Conservation (phyloP, 2,797 vertebrate genomes). For the Psittacula echo region DNA sequence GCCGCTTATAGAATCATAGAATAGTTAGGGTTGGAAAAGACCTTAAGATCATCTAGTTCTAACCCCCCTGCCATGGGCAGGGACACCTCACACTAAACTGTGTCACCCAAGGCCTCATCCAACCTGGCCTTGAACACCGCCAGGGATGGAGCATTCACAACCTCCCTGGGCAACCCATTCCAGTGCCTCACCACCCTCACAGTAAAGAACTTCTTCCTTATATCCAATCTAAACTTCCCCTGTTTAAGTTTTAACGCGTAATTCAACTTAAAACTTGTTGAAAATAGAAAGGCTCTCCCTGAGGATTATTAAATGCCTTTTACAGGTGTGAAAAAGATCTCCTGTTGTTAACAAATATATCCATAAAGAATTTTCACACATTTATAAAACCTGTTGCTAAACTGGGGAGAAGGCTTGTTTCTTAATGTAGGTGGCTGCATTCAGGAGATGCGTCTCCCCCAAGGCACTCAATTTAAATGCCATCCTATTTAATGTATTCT, state of each 20-base stretch:
- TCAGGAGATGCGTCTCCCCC: not conserved
- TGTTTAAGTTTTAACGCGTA: no score
- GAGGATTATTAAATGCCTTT: constrained; percentile 27
- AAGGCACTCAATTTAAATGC: constrained; percentile 21
- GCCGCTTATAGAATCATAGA: not conserved
- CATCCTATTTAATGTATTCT: constrained; percentile 26
- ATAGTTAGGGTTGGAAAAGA: no score
- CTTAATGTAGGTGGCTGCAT: constrained; percentile 20
- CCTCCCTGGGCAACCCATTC: no score
- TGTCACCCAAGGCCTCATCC: no score
- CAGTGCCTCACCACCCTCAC: no score
- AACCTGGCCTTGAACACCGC: no score
- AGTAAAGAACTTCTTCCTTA: no score
- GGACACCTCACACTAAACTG: no score
- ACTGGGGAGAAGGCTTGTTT: not conserved
- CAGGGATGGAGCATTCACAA: no score
- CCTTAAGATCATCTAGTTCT: no score
- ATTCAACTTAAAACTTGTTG: not conserved
- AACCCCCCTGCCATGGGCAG: no score
- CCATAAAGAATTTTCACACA: constrained; percentile 43
- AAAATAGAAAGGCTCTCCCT: constrained; percentile 9
- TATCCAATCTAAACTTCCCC: no score
- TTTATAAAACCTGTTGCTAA: constrained; percentile 33
- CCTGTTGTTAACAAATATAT: constrained; percentile 40
- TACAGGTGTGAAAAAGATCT: constrained; percentile 42